Evolutionary conservation across 2,888 invertebrate genomes (phyloP), one percentile per base, ranked within the genome.

Genomic region (Sarcophaga carnaria): DNA sequence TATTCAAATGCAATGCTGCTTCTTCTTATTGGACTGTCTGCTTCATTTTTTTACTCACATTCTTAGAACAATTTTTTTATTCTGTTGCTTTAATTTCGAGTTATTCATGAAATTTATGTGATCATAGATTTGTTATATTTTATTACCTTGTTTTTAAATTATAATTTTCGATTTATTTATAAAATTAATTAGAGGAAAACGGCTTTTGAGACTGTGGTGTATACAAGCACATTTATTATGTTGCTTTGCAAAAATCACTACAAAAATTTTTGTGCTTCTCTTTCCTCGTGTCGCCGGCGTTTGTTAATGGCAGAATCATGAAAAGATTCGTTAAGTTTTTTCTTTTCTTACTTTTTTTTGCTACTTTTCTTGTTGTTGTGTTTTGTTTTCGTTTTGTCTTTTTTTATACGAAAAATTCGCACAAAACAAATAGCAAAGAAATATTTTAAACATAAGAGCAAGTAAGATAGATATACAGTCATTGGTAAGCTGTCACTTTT

Each of bases 271-370:
- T 45, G 17, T 80, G 45, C 22, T 79, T 82, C 84, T 82, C 79
- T 81, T 81, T 80, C 84, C 81, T 87, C 84, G 83, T 84, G 81
- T 84, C 87, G 87, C 87, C 87, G 81, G 84, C 84, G 84, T 85
- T 85, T 84, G 25, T 63, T 67, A 85, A 80, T 80, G 76, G 84
- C 84, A 87, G 84, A 87, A 84, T 64, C 81, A 54, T 62, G 67
- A 70, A 72, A 84, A 82, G 75, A 25, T 84, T 87, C 87, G 87
- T 87, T 87, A 87, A 87, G 76, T 84, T 84, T 69, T 85, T 71
- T 75, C 63, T 75, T 82, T 62, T 10, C 54, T 54, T 4, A 22
- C 17, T 14, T 59, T 59, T n/a, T 59, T 62, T 62, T 20, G 10
- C 12, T 70, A n/a, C 49, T 82, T 49, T 27, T 72, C 22, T 79